Evolutionary conservation across 1,140 invertebrate species (phyloP), one percentile per base, ranked within the genome.

Genomic region (Drosophila pectinifera): DNA sequence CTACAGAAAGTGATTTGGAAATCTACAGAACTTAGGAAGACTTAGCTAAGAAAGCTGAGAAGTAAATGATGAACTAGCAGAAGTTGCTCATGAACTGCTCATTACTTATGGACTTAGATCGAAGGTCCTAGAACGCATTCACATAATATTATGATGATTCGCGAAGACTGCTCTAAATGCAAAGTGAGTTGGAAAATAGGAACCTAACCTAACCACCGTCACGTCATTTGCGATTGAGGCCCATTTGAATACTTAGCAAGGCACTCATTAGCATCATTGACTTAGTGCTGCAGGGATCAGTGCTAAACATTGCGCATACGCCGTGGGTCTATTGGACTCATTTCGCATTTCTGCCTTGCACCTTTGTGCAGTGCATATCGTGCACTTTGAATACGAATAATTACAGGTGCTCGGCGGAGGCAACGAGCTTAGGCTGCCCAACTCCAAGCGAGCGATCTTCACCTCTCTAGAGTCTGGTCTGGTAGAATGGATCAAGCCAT

Each of bases 401-500:
- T 26, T 24, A 43, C 39, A 7, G 16, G 14, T 41, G 72, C 28
- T 3, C 1, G 14, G 4, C 8, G 3, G 53, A 13, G 34, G 20
- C 42, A 56, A 34, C 41, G 14, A 39, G 4, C 48, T n/a, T n/a
- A 18, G 16, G 11, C 20, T 51, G 48, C 7, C 10, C 39, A 11
- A 64, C 48, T 26, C 28, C 46, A 48, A 51, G 42, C 28, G 49
- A 42, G 26, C 55, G 65, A 51, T 58, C 51, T 78, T 62, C 55
- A 68, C 46, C 67, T 73, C 69, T 78, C 46, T 59, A 16, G 45
- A 46, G 20, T 5, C 8, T 3, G 22, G 7, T 11, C 48, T 14
- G 13, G 28, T 36, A 77, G 78, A 86, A 81, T 38, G 62, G 51
- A 76, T 62, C n/a, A n/a, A n/a, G 68, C 54, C 78, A 72, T 28